Evolutionary conservation across 2,888 invertebrate genomes (phyloP).

Genomic region (Acleris literana): DNA sequence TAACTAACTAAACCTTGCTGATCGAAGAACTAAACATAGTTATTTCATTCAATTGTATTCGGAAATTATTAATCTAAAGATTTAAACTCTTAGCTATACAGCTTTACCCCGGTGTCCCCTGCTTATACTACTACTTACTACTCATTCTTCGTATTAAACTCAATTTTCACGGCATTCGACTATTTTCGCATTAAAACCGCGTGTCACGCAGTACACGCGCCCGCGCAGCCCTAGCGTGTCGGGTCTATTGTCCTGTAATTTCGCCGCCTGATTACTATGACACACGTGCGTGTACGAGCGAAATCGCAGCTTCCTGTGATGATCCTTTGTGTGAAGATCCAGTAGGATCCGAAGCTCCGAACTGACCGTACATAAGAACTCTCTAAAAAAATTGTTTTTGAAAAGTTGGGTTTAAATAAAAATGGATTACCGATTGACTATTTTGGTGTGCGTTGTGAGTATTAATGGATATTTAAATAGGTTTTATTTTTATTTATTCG

Average conservation of each 20-base stretch:
- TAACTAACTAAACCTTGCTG: no score
- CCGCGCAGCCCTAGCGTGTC: conserved; percentile 49
- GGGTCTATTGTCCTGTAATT: conserved; percentile 51
- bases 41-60: no score
- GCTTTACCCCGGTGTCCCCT: no score
- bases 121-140: no score
- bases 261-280: conserved; percentile 49
- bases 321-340: conserved; percentile 59
- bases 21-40: no score
- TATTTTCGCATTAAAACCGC: conserved; percentile 11
- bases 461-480: conserved; percentile 7
- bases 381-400: background rate
- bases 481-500: no score
- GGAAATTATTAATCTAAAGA: no score
- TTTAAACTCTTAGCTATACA: no score
- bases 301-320: conserved; percentile 71
- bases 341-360: conserved; percentile 56
- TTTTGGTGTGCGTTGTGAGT: conserved; percentile 63
- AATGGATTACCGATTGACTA: conserved; percentile 59
- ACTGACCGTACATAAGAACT: conserved; percentile 47
- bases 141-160: background rate
- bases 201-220: background rate
- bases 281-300: conserved; percentile 58
- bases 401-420: conserved; percentile 15
- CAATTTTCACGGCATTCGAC: background rate